Evolutionary conservation across 2,888 invertebrate species (phyloP), one percentile per base, ranked within the genome.

Genomic region (Carcina quercana): DNA sequence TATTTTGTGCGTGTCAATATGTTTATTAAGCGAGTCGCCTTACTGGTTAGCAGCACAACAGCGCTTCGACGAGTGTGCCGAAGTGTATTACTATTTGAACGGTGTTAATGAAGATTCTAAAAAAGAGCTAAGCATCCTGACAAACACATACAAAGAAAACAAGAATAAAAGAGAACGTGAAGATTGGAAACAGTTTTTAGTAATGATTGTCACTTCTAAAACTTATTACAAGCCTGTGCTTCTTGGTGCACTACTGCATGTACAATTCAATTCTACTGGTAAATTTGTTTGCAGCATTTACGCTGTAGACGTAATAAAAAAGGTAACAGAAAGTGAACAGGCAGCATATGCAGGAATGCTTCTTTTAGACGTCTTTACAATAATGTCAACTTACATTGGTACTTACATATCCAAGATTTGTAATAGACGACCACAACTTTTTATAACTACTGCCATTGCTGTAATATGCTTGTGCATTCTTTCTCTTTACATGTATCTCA

Each of bases 401-500:
- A 32, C 38, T 26, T 25, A 25, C 3, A 30, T 47, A 12, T 37
- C 40, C 1, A 43, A 33, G 21, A 24, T 34, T 13, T 11, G 38
- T 0, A 43, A 28, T n/a, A 25, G 47, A 6, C 34, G 40, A 19
- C 17, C 38, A 1, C 22, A 45, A 2, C 32, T 46, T 3, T 19
- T 50, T 2, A 3, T 11, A 4, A 13, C 42, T 1, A 34, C 45
- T 1, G 5, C 29, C 1, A 12, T 25, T 1, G 32, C 30, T 11
- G 40, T 46, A 3, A 0, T 47, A 0, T 52, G 56, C 29, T 38
- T 63, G 19, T 56, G 43, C 15, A 12, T 32, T 0, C 22, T 64
- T 8, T 25, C 19, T 13, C 10, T 12, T 3, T 31, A 31, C 13
- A 13, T 31, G n/a, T 31, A 25, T 25, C 15, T 31, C 3, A 19